phyloP scores from a whole-genome alignment of 1,140 invertebrate species.

The Leptinotarsa lineolata region DNA sequence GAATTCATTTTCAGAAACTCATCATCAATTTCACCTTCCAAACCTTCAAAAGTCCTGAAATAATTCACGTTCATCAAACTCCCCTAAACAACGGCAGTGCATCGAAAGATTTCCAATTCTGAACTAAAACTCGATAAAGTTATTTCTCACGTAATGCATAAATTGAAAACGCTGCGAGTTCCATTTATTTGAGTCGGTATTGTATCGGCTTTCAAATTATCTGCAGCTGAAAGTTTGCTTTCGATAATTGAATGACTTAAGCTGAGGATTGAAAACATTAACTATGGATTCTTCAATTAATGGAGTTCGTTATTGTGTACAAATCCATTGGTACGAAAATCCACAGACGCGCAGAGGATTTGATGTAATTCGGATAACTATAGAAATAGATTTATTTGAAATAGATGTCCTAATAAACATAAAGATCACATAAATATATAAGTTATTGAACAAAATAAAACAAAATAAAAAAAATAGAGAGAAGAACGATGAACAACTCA shows the following conservation, averaged over 20 bases:
- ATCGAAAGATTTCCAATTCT: constrained; percentile 2
- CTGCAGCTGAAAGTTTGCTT: constrained; percentile 2
- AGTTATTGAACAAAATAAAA: too few species aligned
- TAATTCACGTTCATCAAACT: neutral
- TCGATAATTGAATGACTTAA: constrained; percentile 1
- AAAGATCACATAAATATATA: too few species aligned
- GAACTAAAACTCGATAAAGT: constrained; percentile 5
- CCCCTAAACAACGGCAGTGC: neutral
- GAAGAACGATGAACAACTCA: too few species aligned
- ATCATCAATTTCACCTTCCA: too few species aligned
- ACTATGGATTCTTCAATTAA: constrained; percentile 6
- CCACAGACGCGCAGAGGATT: neutral
- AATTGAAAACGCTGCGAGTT: neutral
- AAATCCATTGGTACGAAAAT: neutral
- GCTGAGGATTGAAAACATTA: constrained; percentile 3
- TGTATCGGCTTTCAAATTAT: constrained; percentile 3
- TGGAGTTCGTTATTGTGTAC: neutral
- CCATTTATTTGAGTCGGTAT: neutral
- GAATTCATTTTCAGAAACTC: too few species aligned
- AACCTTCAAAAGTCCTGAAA: neutral
- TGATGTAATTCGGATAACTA: neutral
- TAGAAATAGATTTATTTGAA: too few species aligned
- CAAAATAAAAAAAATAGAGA: too few species aligned
- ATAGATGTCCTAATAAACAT: too few species aligned
- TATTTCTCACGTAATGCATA: constrained; percentile 3